Conservation (phyloP, 1,140 invertebrate genomes). For the Brachionus sp. region DNA sequence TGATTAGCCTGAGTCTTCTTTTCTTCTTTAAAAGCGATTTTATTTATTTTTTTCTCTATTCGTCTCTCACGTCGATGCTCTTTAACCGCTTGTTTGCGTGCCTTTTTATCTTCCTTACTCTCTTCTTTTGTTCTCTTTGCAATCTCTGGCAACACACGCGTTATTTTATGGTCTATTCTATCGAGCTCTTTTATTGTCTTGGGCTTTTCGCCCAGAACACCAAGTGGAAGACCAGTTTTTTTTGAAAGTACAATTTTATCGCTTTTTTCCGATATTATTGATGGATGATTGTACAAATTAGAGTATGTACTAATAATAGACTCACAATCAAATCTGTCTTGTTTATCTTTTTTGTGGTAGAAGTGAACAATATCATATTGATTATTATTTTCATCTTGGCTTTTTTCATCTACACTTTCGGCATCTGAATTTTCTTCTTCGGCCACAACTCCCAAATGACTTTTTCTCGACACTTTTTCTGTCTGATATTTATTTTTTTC, state of each 20-base stretch:
- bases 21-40: conserved; percentile 74
- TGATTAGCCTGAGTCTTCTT: not conserved
- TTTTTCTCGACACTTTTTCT: not conserved
- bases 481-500: conserved; percentile 28
- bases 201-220: conserved; percentile 42
- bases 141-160: conserved; percentile 44
- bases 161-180: not conserved
- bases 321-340: conserved; percentile 86
- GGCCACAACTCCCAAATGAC: not conserved
- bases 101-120: conserved; percentile 72
- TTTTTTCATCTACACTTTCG: conserved; percentile 62
- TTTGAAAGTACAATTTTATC: conserved; percentile 60
- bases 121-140: conserved; percentile 70
- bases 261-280: conserved; percentile 72
- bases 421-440: conserved; percentile 31
- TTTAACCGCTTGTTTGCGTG: conserved; percentile 76
- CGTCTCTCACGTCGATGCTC: conserved; percentile 77
- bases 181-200: conserved; percentile 54
- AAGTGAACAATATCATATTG: conserved; percentile 62
- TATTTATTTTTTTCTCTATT: conserved; percentile 79
- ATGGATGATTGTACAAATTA: conserved; percentile 83
- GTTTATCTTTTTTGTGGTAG: conserved; percentile 61
- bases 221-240: conserved; percentile 45
- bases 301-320: conserved; percentile 84
- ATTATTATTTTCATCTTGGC: conserved; percentile 56